A percentile compares a stretch with the other conserved stretches of the same genome.
Evolutionary conservation across 2,888 invertebrate genomes (phyloP).

Genomic region (Griposia aprilina): DNA sequence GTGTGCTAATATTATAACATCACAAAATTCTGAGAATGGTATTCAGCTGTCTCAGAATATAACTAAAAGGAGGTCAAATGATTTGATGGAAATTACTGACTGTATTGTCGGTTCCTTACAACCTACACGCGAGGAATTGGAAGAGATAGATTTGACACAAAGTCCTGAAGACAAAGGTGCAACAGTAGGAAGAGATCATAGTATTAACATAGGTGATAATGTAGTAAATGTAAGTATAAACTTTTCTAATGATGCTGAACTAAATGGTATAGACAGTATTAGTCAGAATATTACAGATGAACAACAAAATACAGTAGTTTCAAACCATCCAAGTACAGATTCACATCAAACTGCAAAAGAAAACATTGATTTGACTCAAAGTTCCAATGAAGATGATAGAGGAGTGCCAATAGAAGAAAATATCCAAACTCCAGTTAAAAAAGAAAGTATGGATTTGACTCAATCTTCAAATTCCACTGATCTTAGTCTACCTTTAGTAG

Average conservation of each 20-base stretch:
- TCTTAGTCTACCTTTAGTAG: conserved; percentile 75
- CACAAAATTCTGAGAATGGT: conserved; percentile 54
- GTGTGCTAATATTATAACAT: conserved; percentile 64
- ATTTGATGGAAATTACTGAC: conserved; percentile 84
- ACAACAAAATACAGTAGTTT: conserved; percentile 29
- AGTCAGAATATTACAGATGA: conserved; percentile 36
- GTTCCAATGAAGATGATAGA: conserved; percentile 59
- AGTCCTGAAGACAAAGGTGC: conserved; percentile 50
- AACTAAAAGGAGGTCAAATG: conserved; percentile 77
- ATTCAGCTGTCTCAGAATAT: conserved; percentile 68
- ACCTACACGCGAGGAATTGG: conserved; percentile 59
- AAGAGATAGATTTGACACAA: conserved; percentile 75
- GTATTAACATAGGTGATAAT: neutral
- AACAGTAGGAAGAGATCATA: conserved; percentile 15
- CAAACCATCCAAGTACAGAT: conserved; percentile 10
- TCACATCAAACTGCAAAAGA: conserved; percentile 13
- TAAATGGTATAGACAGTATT: conserved; percentile 15
- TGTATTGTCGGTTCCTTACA: conserved; percentile 74
- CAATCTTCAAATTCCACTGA: conserved; percentile 78
- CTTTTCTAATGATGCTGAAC: neutral
- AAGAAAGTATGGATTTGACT: conserved; percentile 76
- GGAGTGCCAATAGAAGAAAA: conserved; percentile 24
- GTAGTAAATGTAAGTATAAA: conserved; percentile 8
- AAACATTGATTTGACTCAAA: conserved; percentile 76
- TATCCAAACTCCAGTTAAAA: conserved; percentile 26